These are phyloP conservation scores for Lytechinus pictus DNA, from an alignment of 35 echinoderm and acorn worm genomes.

Conservation along the genomic window DNA sequence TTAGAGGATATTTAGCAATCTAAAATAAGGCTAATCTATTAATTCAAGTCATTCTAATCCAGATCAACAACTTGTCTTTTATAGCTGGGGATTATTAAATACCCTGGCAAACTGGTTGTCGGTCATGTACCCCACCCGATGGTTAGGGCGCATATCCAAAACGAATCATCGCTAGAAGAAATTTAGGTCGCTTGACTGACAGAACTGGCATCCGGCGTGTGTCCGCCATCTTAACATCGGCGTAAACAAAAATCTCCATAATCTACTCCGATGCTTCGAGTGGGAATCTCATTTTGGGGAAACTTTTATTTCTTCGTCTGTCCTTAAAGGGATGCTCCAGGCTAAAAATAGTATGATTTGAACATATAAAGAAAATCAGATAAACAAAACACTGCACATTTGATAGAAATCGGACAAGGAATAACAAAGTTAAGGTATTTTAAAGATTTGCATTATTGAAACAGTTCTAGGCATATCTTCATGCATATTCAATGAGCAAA, in stretches of 20 bases:
- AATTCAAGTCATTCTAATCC: no score
- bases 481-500: no score
- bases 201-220: not conserved
- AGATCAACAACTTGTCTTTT: no score
- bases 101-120: not conserved
- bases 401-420: no score
- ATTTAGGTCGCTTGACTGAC: not conserved
- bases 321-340: not conserved
- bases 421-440: no score
- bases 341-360: no score
- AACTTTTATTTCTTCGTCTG: not conserved
- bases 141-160: not conserved
- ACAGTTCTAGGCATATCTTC: no score
- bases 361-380: no score
- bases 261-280: not conserved
- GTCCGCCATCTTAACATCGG: not conserved
- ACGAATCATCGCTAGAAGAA: conserved; percentile 1
- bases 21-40: no score
- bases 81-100: not conserved
- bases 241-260: not conserved
- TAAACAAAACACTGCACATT: no score
- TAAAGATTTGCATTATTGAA: no score
- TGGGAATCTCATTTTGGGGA: not conserved
- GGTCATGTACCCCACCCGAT: not conserved
- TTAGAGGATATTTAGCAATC: no score